These are phyloP conservation scores for Solea senegalensis DNA, from an alignment of 2,113 vertebrate species.

Conservation along the genomic window DNA sequence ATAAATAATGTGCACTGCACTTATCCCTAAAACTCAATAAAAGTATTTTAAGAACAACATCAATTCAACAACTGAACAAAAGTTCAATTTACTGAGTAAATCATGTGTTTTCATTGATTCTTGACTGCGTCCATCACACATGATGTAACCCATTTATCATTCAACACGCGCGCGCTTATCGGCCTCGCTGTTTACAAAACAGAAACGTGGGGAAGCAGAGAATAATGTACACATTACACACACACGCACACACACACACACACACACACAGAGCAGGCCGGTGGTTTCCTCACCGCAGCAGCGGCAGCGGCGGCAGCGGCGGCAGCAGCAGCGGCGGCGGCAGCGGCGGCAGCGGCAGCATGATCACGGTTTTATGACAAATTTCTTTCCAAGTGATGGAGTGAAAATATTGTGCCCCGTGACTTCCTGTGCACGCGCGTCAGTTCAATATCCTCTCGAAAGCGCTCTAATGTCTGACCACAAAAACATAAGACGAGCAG, in stretches of 20 bases:
- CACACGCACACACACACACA: no score
- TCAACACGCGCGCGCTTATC: conserved; percentile 71
- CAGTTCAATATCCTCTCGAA: neutral
- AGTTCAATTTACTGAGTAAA: no score
- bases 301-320: no score
- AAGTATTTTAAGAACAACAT: no score
- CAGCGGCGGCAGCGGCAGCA: neutral
- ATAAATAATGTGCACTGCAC: no score
- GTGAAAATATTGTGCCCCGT: neutral
- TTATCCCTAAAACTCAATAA: no score
- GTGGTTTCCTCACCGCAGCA: no score
- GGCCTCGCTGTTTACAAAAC: conserved; percentile 75
- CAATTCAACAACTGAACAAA: no score
- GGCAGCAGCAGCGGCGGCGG: neutral
- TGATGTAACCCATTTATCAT: conserved; percentile 69
- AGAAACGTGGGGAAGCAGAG: conserved; percentile 72
- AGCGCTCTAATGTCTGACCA: no score
- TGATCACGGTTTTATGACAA: neutral
- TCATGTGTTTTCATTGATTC: no score
- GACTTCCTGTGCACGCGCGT: neutral
- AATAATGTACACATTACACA: conserved; percentile 28
- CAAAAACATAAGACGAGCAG: no score
- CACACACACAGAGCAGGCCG: no score
- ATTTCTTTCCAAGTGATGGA: neutral
- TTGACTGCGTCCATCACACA: conserved; percentile 19